Base-by-base conservation (phyloP, 2,797 vertebrate species). In the Syngnathus rostellatus region DNA sequence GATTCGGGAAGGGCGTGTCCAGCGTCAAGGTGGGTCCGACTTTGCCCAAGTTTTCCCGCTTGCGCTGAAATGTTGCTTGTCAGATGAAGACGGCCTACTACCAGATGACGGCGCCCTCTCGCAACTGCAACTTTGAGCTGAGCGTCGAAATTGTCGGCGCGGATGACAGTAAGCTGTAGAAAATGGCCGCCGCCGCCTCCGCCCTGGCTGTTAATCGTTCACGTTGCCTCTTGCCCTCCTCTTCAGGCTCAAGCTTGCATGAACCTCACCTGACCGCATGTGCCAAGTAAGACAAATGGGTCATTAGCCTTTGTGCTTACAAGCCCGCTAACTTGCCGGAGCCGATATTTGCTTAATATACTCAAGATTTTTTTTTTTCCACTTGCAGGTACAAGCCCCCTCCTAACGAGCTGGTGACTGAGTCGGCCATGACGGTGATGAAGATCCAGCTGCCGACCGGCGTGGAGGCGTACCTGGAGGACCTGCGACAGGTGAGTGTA, bases 371-470 rank as follows among this genome's bases (percentile, higher is more conserved):
- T 31, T 31, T 4, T 48, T 48, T 48, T 31, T 17, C 6, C 54
- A 57, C 54, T 6, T 37, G 0, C 74, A 98, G 96, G 86, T 98
- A 92, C 70, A 94, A 82, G 38, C 89, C 92, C 12, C 67, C 70
- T 0, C 48, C 25, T 0, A 85, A 86, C 40, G 91, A 93, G 67
- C 67, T 78, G 0, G 53, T 63, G 1, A 88, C 76, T 0, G 90
- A 89, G 6, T 94, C 96, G 40, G 81, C 86, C 21, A 92, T 93
- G 38, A 89, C 92, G 0, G 94, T 96, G 67, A 94, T 98, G 93
- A 93, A 95, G 80, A 95, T 98, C 68, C 78, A 93, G 66, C 80
- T 98, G 82, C 92, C 93, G 0, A 95, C 92, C 1, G 95, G 95
- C 40, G 72, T 98, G 66, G 81, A 73, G 1, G 89, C 91, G 3